Conservation (phyloP, 2,797 vertebrate genomes). For the Numenius phaeopus region DNA sequence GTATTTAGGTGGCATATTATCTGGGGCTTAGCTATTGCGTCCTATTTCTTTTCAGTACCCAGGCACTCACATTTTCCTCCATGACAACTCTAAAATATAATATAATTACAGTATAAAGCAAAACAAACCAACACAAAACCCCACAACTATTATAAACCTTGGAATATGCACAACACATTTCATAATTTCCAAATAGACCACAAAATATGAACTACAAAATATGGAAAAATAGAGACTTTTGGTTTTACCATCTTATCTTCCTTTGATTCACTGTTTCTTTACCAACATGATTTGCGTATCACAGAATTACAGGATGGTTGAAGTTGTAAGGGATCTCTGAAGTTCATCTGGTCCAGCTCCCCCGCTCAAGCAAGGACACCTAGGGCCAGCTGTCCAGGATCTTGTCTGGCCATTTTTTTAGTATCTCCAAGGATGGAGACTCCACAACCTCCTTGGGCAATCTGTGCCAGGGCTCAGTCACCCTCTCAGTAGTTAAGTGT, state of each 20-base stretch:
- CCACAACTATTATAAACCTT: background rate
- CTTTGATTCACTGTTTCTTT: background rate
- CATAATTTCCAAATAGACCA: background rate
- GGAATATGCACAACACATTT: background rate
- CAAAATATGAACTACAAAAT: background rate
- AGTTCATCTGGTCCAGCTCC: background rate
- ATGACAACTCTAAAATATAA: background rate
- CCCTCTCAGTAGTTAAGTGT: background rate
- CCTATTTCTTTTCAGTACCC: background rate
- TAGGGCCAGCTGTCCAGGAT: background rate
- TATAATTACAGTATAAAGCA: background rate
- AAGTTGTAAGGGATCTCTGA: background rate
- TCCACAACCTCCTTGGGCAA: background rate
- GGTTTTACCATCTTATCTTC: background rate
- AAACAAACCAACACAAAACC: background rate
- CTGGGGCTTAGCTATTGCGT: background rate
- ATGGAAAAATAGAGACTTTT: background rate
- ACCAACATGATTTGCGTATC: background rate
- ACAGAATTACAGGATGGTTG: background rate
- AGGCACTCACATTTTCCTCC: background rate
- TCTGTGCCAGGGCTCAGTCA: background rate
- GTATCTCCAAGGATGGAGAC: background rate
- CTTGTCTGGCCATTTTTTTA: rapidly evolving
- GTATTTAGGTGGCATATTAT: background rate
- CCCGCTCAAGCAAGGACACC: background rate